A percentile compares a stretch with the other conserved stretches of the same genome.
phyloP scores from a whole-genome alignment of 1,140 invertebrate genomes.

The Matsumurasca onukii region DNA sequence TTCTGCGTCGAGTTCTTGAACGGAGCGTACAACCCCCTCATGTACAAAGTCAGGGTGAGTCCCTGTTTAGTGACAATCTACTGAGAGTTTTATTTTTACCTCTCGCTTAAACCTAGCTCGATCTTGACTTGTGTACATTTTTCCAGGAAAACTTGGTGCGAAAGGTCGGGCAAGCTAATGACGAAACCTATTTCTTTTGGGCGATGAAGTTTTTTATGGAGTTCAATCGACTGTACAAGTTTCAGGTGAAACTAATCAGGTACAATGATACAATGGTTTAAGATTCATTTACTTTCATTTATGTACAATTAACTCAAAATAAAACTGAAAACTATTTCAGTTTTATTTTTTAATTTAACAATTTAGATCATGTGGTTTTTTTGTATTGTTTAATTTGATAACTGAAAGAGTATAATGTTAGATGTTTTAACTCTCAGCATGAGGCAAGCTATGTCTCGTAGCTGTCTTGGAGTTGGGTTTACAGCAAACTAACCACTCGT shows the following conservation, averaged over 20 bases:
- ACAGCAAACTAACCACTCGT: no score
- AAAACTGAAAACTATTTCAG: no score
- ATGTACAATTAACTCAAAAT: no score
- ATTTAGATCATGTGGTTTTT: no score
- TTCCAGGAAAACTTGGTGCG: constrained; percentile 58
- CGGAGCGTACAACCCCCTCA: constrained; percentile 88
- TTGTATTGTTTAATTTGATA: no score
- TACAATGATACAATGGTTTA: no score
- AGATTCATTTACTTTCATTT: no score
- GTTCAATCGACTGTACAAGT: constrained; percentile 85
- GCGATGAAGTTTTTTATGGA: constrained; percentile 95
- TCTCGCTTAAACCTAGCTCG: neutral
- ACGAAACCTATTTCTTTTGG: constrained; percentile 95
- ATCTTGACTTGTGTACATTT: neutral
- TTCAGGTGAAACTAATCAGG: constrained; percentile 87
- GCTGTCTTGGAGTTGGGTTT: no score
- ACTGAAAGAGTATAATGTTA: no score
- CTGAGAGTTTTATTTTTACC: neutral
- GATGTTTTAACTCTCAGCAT: no score
- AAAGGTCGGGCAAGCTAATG: constrained; percentile 64
- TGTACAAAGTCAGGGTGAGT: constrained; percentile 72
- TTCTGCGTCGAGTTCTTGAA: constrained; percentile 93
- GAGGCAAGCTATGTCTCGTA: no score
- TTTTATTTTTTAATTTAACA: no score
- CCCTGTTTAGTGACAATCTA: neutral